These are phyloP conservation scores for Drosophila monieri DNA, from an alignment of 2,888 invertebrate species.

Conservation along the genomic window DNA sequence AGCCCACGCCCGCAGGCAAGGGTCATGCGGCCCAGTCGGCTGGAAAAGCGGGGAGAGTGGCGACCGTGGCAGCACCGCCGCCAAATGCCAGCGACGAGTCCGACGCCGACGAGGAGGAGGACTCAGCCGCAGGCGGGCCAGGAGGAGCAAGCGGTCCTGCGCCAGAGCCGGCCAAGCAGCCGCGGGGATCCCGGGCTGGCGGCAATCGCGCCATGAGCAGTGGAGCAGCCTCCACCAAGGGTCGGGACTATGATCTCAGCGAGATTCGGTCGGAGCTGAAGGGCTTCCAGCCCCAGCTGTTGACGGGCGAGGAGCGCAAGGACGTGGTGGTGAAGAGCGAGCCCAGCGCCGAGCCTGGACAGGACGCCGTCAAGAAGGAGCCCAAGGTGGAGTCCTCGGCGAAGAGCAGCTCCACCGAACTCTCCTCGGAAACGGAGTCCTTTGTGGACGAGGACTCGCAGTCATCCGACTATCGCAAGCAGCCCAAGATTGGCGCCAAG, in stretches of 20 bases:
- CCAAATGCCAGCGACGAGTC: constrained; percentile 86
- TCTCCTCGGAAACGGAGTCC: constrained; percentile 83
- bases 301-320: constrained; percentile 49
- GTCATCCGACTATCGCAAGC: constrained; percentile 79
- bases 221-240: constrained; percentile 82
- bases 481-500: constrained; percentile 36
- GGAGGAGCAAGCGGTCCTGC: constrained; percentile 59
- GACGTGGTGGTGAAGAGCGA: constrained; percentile 63
- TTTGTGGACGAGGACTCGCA: constrained; percentile 83
- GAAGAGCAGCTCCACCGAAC: constrained; percentile 80
- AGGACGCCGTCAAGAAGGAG: constrained; percentile 63
- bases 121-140: neutral
- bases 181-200: constrained; percentile 44
- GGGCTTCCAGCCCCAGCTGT: constrained; percentile 86
- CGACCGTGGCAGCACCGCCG: constrained; percentile 56
- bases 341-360: constrained; percentile 22
- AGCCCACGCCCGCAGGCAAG: constrained; percentile 14
- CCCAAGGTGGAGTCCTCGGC: constrained; percentile 62
- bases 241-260: constrained; percentile 92
- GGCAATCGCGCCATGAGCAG: constrained; percentile 62
- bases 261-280: constrained; percentile 93
- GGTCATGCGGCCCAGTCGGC: constrained; percentile 10
- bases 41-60: constrained; percentile 39
- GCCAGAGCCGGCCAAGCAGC: constrained; percentile 43
- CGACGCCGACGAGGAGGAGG: constrained; percentile 77